phyloP scores from a whole-genome alignment of 2,113 vertebrate species.

The Triplophysa rosa region DNA sequence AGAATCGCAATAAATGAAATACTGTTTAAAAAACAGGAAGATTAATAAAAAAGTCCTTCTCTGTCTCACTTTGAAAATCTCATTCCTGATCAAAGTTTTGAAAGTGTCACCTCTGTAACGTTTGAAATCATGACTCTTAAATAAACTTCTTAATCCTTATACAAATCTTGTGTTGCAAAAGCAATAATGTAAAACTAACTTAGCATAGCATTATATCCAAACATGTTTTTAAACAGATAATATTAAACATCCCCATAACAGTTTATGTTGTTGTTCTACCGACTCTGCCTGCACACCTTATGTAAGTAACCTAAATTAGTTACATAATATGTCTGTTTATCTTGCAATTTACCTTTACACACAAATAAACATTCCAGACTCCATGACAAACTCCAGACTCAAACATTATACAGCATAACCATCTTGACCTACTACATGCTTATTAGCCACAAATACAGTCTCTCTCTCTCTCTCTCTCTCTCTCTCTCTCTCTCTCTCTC shows the following conservation, averaged over 20 bases:
- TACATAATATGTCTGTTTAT: slow-evolving; percentile 13
- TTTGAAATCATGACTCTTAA: background rate
- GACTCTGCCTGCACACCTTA: slow-evolving; percentile 1
- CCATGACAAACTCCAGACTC: background rate
- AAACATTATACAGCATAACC: background rate
- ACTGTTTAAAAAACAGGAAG: slow-evolving; percentile 45
- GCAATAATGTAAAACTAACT: background rate
- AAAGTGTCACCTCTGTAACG: background rate
- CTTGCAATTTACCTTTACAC: background rate
- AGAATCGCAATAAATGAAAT: slow-evolving; percentile 55
- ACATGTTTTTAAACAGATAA: background rate
- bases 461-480: too few relatives aligned
- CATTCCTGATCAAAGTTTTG: background rate
- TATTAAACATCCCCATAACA: background rate
- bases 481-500: too few relatives aligned
- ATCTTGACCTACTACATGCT: background rate
- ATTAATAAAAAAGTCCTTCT: slow-evolving; percentile 44
- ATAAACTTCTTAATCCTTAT: background rate
- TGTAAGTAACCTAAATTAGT: slow-evolving; percentile 14
- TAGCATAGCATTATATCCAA: background rate
- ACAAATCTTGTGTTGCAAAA: too few relatives aligned
- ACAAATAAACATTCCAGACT: slow-evolving; percentile 14
- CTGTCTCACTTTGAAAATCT: slow-evolving; percentile 16
- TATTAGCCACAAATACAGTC: too few relatives aligned
- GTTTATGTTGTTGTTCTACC: background rate